Conservation (phyloP, 2,888 invertebrate genomes). For the Scaptomyza parva region DNA sequence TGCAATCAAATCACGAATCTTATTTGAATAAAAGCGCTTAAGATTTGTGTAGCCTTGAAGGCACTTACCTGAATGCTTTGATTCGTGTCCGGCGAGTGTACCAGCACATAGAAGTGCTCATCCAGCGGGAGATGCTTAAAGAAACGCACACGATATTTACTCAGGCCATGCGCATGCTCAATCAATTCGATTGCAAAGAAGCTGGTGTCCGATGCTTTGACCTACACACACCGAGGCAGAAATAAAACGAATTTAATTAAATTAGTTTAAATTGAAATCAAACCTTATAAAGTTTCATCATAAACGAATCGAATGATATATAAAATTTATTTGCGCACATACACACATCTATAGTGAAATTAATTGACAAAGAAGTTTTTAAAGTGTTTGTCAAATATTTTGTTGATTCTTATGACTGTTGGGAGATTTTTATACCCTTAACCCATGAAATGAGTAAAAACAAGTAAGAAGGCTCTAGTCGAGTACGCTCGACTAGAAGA, state of each 20-base stretch:
- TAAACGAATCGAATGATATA: constrained; percentile 5
- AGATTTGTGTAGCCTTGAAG: neutral
- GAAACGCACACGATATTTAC: constrained; percentile 82
- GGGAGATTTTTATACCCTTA: neutral
- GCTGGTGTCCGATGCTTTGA: constrained; percentile 83
- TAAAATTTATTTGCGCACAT: constrained; percentile 1
- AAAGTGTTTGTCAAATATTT: constrained; percentile 27
- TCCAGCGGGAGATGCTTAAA: constrained; percentile 78
- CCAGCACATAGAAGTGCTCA: constrained; percentile 80
- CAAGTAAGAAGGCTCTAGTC: too few species aligned
- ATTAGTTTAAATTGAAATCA: constrained; percentile 6
- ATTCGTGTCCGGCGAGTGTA: constrained; percentile 83
- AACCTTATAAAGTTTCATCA: too few species aligned
- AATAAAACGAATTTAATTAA: constrained; percentile 21
- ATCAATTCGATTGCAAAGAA: constrained; percentile 78
- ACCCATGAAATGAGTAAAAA: too few species aligned
- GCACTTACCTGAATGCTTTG: constrained; percentile 83
- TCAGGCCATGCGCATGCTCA: constrained; percentile 80
- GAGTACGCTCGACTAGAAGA: too few species aligned
- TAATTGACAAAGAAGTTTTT: constrained; percentile 3
- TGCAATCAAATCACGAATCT: constrained; percentile 1
- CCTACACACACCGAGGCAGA: constrained; percentile 62
- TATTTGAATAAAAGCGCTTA: neutral
- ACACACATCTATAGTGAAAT: constrained; percentile 14
- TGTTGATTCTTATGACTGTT: constrained; percentile 37